A percentile compares a stretch with the other conserved stretches of the same genome.
These are phyloP conservation scores for Mystacornis crossleyi DNA, from an alignment of 2,113 vertebrate species.

Conservation along the genomic window DNA sequence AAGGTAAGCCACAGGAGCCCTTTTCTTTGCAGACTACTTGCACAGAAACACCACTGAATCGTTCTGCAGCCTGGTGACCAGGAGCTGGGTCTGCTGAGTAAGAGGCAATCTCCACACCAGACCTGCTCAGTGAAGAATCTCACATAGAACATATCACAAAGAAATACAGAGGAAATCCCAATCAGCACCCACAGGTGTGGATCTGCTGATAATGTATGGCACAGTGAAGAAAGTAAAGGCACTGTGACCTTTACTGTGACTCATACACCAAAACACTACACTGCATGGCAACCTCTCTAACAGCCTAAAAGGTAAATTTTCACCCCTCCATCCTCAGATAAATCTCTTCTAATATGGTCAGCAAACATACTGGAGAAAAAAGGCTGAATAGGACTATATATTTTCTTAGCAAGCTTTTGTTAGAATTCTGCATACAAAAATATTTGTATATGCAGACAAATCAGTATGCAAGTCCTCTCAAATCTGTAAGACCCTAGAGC, in stretches of 20 bases:
- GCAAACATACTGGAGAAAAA: neutral
- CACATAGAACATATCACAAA: neutral
- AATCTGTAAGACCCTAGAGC: neutral
- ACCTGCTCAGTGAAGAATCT: neutral
- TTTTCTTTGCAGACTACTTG: neutral
- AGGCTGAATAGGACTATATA: neutral
- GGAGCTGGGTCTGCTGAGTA: neutral
- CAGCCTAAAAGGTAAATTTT: neutral
- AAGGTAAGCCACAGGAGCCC: accelerated
- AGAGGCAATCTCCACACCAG: neutral
- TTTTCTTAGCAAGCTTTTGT: neutral
- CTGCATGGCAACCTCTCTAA: neutral
- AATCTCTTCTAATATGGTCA: neutral
- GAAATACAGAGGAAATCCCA: neutral
- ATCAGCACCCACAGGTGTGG: too few species aligned
- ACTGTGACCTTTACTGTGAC: neutral
- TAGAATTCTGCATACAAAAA: neutral
- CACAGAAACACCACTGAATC: neutral
- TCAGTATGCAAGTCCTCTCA: neutral
- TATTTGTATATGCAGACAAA: neutral
- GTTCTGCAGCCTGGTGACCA: neutral
- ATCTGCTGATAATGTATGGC: neutral
- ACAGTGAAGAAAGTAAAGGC: neutral
- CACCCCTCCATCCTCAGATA: neutral
- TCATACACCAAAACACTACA: neutral